These are phyloP conservation scores for Drepanosiphum platanoidis DNA, from an alignment of 2,888 invertebrate species.

Conservation along the genomic window DNA sequence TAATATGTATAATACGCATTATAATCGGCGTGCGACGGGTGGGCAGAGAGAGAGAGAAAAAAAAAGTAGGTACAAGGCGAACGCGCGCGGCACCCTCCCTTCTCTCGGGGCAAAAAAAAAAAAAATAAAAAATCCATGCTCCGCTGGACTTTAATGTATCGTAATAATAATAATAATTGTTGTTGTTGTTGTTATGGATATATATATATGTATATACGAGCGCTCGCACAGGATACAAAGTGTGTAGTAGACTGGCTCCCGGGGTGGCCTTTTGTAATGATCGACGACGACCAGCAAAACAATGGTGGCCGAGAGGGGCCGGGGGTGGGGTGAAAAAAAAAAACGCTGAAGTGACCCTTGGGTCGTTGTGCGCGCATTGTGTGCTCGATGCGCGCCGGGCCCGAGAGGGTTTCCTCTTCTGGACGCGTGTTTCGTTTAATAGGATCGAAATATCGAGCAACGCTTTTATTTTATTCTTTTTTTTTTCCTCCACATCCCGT, in stretches of 20 bases:
- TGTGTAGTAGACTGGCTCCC: slow-evolving; percentile 43
- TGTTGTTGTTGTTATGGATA: slow-evolving; percentile 61
- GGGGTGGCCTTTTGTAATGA: slow-evolving; percentile 62
- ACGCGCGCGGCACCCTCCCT: background rate
- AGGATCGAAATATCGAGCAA: slow-evolving; percentile 51
- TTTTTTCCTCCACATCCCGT: background rate
- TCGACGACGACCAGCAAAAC: slow-evolving; percentile 55
- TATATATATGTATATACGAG: too few species aligned
- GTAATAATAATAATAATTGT: slow-evolving; percentile 57
- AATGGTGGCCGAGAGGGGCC: slow-evolving; percentile 35
- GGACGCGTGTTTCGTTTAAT: slow-evolving; percentile 59
- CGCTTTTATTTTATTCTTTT: background rate
- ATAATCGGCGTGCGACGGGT: slow-evolving; percentile 9
- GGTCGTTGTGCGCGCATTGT: slow-evolving; percentile 12
- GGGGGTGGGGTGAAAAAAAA: slow-evolving; percentile 17
- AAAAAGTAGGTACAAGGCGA: background rate
- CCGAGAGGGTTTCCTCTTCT: slow-evolving; percentile 50
- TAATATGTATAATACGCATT: background rate
- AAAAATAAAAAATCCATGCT: slow-evolving; percentile 49
- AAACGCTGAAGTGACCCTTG: slow-evolving; percentile 53
- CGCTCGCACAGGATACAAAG: slow-evolving; percentile 45
- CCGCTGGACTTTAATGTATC: slow-evolving; percentile 52
- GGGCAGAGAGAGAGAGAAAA: background rate
- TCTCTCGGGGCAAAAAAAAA: background rate
- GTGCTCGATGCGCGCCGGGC: slow-evolving; percentile 18